Percentiles rank a stretch among this genome's conserved stretches.
Conservation (phyloP, 2,888 invertebrate genomes). For the Drosophila demipolita region DNA sequence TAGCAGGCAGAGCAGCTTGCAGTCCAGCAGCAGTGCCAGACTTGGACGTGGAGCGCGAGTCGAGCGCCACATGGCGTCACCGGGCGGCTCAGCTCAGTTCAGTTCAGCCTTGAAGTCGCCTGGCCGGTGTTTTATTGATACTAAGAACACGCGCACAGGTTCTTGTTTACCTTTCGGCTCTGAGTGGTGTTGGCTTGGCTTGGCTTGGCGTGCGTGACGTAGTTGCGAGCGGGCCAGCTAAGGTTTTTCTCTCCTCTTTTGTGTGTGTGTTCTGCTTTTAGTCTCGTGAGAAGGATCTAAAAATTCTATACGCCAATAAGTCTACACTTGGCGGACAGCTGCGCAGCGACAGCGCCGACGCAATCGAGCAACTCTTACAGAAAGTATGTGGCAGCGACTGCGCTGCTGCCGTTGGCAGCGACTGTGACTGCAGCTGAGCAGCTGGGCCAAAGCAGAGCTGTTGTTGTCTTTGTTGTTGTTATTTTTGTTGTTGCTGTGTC, state of each 20-base stretch:
- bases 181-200: not conserved
- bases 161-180: constrained; percentile 73
- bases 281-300: constrained; percentile 23
- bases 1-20: constrained; percentile 77
- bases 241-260: not conserved
- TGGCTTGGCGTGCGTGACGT: constrained; percentile 51
- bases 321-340: constrained; percentile 56
- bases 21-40: constrained; percentile 54
- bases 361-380: constrained; percentile 19
- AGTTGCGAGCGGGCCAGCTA: constrained; percentile 27
- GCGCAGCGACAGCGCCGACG: constrained; percentile 52
- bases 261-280: constrained; percentile 4
- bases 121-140: constrained; percentile 78
- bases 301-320: constrained; percentile 20
- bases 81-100: not conserved
- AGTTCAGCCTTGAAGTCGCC: constrained; percentile 24
- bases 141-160: constrained; percentile 74
- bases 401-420: constrained; percentile 15
- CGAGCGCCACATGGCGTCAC: constrained; percentile 70
- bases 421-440: constrained; percentile 34
- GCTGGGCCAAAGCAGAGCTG: constrained; percentile 28
- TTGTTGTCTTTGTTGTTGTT: constrained; percentile 8
- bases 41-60: constrained; percentile 28
- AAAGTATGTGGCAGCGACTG: constrained; percentile 23
- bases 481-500: constrained; percentile 10